Evolutionary conservation across 2,797 vertebrate species (phyloP), one percentile per base, ranked within the genome.

Genomic region (Danio kyathit): DNA sequence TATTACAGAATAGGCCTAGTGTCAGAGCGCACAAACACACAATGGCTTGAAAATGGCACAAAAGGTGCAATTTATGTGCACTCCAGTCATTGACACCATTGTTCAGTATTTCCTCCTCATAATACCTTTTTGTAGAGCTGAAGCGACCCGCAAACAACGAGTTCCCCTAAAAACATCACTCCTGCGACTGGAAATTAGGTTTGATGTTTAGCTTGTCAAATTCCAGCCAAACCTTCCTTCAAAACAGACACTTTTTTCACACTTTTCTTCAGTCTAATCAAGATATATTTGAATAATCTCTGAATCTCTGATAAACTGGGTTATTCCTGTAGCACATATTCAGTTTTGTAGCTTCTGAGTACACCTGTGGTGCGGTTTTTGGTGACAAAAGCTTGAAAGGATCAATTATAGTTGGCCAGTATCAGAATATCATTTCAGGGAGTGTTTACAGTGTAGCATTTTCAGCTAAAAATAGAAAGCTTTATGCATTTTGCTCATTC

Each of bases 151-250:
- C 13, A 76, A 81, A 69, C 61, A 21, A 74, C 63, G 38, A 44
- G 46, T 7, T 74, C 63, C 51, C 29, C 51, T 64, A 16, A 67
- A 74, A 74, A 79, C 44, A 74, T 69, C 48, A 66, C n/a, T 40
- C 7, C n/a, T 17, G 52, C 48, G 29, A 29, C 29, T 29, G 29
- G 43, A 59, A 67, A 74, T 71, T 51, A 61, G 44, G 40, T 49
- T 69, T 29, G 43, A 69, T 60, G 21, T 49, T 72, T 59, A 69
- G 63, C 59, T 60, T 74, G 48, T 46, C 51, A n/a, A 12, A 54
- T 57, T 51, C 4, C n/a, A 65, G 56, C 29, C 40, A 49, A 43
- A 51, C 44, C 43, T 11, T 79, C 5, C 12, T 46, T n/a, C 5
- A 75, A 40, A 64, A 40, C 19, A 12, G 21, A 5, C 54, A 6